phyloP scores from a whole-genome alignment of 2,888 invertebrate genomes.

The Microplitis manilae region DNA sequence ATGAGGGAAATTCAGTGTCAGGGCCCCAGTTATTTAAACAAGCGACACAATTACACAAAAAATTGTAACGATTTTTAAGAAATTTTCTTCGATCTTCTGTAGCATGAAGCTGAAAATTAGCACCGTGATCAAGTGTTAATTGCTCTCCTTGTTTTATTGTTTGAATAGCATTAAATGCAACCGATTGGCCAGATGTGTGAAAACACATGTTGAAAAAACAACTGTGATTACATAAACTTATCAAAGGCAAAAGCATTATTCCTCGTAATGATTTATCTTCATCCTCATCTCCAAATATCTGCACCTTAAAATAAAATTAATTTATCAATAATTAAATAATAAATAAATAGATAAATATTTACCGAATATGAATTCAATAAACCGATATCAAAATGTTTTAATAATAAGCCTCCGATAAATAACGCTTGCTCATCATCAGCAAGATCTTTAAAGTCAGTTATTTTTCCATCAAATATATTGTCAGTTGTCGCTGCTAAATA shows the following conservation, averaged over 20 bases:
- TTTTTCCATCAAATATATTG: background rate
- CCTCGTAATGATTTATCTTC: background rate
- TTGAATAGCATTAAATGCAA: background rate
- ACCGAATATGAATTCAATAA: background rate
- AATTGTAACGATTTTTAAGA: background rate
- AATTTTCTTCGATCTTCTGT: background rate
- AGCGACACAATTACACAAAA: background rate
- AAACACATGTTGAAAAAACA: background rate
- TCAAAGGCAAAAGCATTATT: background rate
- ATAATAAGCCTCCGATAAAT: background rate
- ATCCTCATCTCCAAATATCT: background rate
- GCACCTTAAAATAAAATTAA: background rate
- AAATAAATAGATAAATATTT: background rate
- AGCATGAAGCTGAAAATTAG: background rate
- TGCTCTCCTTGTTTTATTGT: constrained; percentile 19
- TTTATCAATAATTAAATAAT: constrained; percentile 3
- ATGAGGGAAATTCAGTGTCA: background rate
- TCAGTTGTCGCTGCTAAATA: constrained; percentile 1
- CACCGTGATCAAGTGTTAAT: background rate
- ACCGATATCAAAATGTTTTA: background rate
- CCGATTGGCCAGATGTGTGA: background rate
- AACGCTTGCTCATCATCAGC: background rate
- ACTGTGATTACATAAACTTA: constrained; percentile 9
- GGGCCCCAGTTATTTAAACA: background rate
- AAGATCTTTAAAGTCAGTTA: background rate